These are phyloP conservation scores for Zosterops borbonicus DNA, from an alignment of 2,113 vertebrate genomes.

Conservation along the genomic window DNA sequence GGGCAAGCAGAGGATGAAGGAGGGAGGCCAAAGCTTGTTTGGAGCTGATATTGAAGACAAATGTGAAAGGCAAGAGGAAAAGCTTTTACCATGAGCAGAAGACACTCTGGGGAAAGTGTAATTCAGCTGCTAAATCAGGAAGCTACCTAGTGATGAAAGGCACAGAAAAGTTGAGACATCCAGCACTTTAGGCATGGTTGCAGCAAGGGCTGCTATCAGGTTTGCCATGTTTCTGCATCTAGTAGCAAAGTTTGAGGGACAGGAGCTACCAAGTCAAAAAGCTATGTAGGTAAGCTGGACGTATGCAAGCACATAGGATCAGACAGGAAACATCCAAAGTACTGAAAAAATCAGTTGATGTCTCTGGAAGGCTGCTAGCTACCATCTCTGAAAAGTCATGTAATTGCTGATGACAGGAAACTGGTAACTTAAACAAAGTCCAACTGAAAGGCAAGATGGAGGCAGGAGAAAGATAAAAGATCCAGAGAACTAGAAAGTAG, in stretches of 20 bases:
- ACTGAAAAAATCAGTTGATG: neutral
- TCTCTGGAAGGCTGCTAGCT: neutral
- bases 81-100: neutral
- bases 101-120: neutral
- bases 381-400: neutral
- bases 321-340: neutral
- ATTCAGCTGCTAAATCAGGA: neutral
- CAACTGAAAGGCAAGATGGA: neutral
- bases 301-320: fast-evolving
- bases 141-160: neutral
- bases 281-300: neutral
- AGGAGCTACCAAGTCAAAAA: neutral
- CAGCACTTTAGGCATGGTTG: neutral
- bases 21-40: neutral
- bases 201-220: neutral
- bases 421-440: neutral
- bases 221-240: neutral
- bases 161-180: neutral
- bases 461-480: neutral
- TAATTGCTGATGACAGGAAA: neutral
- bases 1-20: neutral
- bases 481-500: neutral
- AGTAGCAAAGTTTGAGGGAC: neutral
- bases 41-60: neutral
- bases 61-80: neutral